Evolutionary conservation across 1,140 invertebrate genomes (phyloP).

Genomic region (Drosophila rufa): DNA sequence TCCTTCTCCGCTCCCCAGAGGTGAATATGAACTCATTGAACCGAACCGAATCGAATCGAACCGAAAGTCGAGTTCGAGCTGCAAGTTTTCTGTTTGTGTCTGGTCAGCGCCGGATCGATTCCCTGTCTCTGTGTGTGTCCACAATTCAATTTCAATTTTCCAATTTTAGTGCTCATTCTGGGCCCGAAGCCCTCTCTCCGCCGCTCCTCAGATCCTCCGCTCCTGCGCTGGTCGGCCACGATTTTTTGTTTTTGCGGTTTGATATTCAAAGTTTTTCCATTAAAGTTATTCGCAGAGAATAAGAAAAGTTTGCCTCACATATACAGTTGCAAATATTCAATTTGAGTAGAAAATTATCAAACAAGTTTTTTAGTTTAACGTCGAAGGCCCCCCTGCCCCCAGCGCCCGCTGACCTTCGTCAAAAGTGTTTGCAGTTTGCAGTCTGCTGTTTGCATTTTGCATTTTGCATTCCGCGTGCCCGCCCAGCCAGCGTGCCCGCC

Average conservation of each 20-base stretch:
- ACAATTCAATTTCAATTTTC: slow-evolving; percentile 82
- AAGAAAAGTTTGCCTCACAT: slow-evolving; percentile 70
- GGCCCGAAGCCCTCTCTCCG: slow-evolving; percentile 5
- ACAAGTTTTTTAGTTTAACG: slow-evolving; percentile 56
- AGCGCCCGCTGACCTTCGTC: slow-evolving; percentile 64
- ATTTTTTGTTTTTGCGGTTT: slow-evolving; percentile 75
- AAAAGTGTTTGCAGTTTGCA: slow-evolving; percentile 27
- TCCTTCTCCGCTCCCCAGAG: slow-evolving; percentile 29
- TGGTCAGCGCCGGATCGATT: slow-evolving; percentile 40
- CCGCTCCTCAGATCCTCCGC: slow-evolving; percentile 3
- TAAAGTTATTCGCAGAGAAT: slow-evolving; percentile 81
- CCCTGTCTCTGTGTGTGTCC: slow-evolving; percentile 39
- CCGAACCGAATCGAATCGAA: slow-evolving; percentile 10
- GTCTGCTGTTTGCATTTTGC: slow-evolving; percentile 20
- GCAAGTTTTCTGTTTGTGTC: slow-evolving; percentile 40
- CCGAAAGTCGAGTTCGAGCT: slow-evolving; percentile 31
- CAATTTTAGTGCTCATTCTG: slow-evolving; percentile 63
- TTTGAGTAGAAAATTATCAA: slow-evolving; percentile 82
- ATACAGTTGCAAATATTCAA: slow-evolving; percentile 78
- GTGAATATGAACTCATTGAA: slow-evolving; percentile 52
- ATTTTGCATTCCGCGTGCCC: slow-evolving; percentile 8
- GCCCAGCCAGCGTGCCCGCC: slow-evolving; percentile 8
- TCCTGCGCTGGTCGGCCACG: slow-evolving; percentile 8
- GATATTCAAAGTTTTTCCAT: slow-evolving; percentile 84
- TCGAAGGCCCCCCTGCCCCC: background rate